Percentiles rank a stretch among this genome's conserved stretches.
phyloP scores from a whole-genome alignment of 2,888 invertebrate species.

The Clistopyga incitator region DNA sequence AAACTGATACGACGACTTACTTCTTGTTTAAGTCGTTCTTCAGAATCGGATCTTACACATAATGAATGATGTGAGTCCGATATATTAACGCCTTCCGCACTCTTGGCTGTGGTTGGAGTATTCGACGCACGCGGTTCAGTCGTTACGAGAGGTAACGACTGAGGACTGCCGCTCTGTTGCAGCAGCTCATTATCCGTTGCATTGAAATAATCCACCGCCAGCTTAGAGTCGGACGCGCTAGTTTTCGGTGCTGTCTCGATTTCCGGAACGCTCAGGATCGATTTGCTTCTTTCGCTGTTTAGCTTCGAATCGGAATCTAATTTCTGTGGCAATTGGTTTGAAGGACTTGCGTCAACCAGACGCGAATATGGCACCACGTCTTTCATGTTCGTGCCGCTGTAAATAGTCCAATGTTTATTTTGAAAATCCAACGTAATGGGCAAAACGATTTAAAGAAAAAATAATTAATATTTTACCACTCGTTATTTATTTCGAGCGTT shows the following conservation, averaged over 20 bases:
- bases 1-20: constrained; percentile 72
- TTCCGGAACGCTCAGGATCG: constrained; percentile 84
- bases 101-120: constrained; percentile 84
- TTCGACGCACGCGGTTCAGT: constrained; percentile 74
- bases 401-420: not conserved
- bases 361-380: constrained; percentile 94
- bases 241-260: constrained; percentile 89
- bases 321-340: constrained; percentile 86
- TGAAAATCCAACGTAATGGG: too few relatives aligned
- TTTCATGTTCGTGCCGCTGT: constrained; percentile 83
- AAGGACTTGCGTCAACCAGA: constrained; percentile 89
- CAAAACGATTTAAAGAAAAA: too few relatives aligned
- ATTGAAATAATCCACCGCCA: constrained; percentile 91
- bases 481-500: too few relatives aligned
- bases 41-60: constrained; percentile 86
- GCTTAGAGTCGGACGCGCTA: constrained; percentile 93
- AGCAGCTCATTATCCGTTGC: constrained; percentile 79
- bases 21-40: constrained; percentile 87
- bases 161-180: constrained; percentile 78
- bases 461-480: too few relatives aligned
- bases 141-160: constrained; percentile 77
- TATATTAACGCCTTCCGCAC: constrained; percentile 85
- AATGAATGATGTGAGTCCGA: constrained; percentile 90
- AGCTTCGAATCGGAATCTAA: constrained; percentile 90
- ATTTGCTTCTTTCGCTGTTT: constrained; percentile 86